Base-by-base conservation (phyloP, 2,888 invertebrate genomes). In the Euplexia lucipara region DNA sequence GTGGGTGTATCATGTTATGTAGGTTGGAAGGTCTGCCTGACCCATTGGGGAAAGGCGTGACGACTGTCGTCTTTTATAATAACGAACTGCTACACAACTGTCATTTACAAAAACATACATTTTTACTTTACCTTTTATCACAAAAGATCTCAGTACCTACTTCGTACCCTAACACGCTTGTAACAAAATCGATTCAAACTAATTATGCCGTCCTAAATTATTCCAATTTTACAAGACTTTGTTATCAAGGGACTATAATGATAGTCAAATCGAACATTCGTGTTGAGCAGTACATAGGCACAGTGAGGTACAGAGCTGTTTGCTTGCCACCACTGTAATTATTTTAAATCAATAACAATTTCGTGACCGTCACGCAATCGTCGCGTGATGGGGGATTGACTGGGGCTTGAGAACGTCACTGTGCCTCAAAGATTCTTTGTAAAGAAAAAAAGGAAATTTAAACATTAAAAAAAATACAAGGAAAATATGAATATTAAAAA, bases 281-380 rank as follows among this genome's bases (percentile, higher is more conserved):
- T 69, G 75, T 66, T 54, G 22, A 42, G 16, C 37, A 51, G 39
- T 66, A 52, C 54, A 10, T 54, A 42, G 66, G 74, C 66, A 70
- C 66, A 70, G 56, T 58, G 14, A 39, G 61, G 58, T 73, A 71
- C 66, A 67, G 48, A 47, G 39, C 37, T 86, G 81, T 85, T 86
- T 85, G 74, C 67, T 85, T 85, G 73, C 74, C 72, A 45, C 74
- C 60, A 68, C 81, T 79, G 83, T 89, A 88, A 90, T 91, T 90
- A 90, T 90, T 89, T 86, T 83, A 85, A 90, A 91, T 90, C 90
- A 89, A 90, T 90, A 91, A 88, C 84, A 86, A 90, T 91, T 90
- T 88, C 48, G 84, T 81, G 75, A 69, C 18, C 61, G 78, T 77
- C 90, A 90, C 90, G 90, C 90, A 75, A 90, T 4, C 60, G 8